phyloP scores from a whole-genome alignment of 2,113 vertebrate genomes.

The Mungos mungo region DNA sequence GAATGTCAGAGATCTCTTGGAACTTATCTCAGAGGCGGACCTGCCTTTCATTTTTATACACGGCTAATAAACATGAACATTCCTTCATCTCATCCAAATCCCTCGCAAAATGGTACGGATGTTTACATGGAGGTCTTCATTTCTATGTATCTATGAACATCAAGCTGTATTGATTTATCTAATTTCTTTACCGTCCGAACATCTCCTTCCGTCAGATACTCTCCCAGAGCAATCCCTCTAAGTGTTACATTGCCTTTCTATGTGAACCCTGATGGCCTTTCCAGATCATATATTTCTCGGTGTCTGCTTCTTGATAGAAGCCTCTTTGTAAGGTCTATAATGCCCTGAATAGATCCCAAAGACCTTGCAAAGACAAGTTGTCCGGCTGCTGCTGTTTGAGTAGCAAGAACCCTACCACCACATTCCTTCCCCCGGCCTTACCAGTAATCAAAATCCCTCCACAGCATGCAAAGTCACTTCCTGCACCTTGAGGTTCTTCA shows the following conservation, averaged over 20 bases:
- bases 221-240: neutral
- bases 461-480: slow-evolving; percentile 37
- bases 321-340: neutral
- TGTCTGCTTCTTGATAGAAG: neutral
- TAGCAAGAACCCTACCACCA: neutral
- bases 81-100: slow-evolving; percentile 41
- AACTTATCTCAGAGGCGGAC: slow-evolving; percentile 60
- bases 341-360: neutral
- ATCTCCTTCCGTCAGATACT: neutral
- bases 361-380: neutral
- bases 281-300: neutral
- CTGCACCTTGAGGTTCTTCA: neutral
- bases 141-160: slow-evolving; percentile 11
- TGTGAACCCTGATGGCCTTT: neutral
- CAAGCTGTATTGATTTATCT: neutral
- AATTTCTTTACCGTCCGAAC: slow-evolving; percentile 21
- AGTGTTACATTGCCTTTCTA: neutral
- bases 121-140: neutral
- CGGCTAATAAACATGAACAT: slow-evolving; percentile 64
- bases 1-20: slow-evolving; percentile 73
- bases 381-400: neutral
- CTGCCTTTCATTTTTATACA: slow-evolving; percentile 62
- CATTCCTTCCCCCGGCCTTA: neutral
- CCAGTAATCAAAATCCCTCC: neutral
- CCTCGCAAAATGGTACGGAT: neutral